These are phyloP conservation scores for Notolepis coatsorum DNA, from an alignment of 2,797 vertebrate genomes.

Conservation along the genomic window DNA sequence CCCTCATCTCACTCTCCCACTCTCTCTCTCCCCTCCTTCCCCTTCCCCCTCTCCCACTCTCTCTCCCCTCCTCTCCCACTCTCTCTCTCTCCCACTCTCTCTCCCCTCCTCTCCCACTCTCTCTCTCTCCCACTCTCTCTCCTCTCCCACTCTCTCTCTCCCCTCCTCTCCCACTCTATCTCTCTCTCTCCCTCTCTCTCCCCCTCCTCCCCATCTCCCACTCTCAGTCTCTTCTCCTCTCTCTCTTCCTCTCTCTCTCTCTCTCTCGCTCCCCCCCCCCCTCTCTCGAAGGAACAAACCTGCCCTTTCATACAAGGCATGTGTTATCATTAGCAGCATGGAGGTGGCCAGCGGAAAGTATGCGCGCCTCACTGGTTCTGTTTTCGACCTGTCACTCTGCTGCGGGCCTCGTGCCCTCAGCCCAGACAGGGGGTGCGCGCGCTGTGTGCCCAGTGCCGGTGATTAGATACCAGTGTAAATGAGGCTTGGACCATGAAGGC, in stretches of 20 bases:
- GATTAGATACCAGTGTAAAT: not conserved
- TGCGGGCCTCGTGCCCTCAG: not conserved
- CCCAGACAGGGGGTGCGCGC: not conserved
- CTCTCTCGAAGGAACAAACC: slow-evolving; percentile 7
- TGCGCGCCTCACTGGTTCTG: not conserved
- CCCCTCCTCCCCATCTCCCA: not conserved
- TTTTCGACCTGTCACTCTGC: not conserved
- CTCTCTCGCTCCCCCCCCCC: not conserved
- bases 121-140: slow-evolving; percentile 9
- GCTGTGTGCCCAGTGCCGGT: not conserved
- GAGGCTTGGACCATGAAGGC: not conserved
- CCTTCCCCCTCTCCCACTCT: not conserved
- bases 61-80: not conserved
- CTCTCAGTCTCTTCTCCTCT: too few species aligned
- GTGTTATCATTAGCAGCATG: slow-evolving; percentile 16
- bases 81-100: not conserved
- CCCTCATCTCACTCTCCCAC: not conserved
- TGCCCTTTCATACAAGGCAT: slow-evolving; percentile 6
- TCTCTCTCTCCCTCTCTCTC: slow-evolving; percentile 1
- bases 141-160: slow-evolving; percentile 17
- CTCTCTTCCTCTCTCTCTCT: not conserved
- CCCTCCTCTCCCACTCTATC: slow-evolving; percentile 5
- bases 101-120: not conserved
- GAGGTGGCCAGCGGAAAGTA: not conserved
- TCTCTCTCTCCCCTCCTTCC: not conserved